phyloP scores from a whole-genome alignment of 2,888 invertebrate genomes.

The Nymphalis urticae region DNA sequence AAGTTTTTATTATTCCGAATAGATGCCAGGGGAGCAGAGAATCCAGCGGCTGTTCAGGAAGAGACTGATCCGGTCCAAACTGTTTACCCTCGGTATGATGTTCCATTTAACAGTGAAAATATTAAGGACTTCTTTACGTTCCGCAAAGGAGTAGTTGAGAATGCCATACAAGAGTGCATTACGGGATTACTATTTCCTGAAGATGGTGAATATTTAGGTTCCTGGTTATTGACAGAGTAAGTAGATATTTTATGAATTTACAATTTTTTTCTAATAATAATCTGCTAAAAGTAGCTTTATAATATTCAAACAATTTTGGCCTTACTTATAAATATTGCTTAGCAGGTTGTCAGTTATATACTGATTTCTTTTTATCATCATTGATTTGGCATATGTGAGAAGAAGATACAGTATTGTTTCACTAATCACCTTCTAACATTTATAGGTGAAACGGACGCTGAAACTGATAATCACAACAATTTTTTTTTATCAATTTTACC shows the following conservation, averaged over 20 bases:
- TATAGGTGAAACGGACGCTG: no score
- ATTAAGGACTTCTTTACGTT: constrained; percentile 87
- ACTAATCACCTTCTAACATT: no score
- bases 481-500: no score
- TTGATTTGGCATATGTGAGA: no score
- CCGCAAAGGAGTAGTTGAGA: constrained; percentile 87
- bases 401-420: no score
- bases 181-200: constrained; percentile 84
- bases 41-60: constrained; percentile 53
- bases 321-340: no score
- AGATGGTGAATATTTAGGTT: constrained; percentile 87
- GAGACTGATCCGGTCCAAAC: constrained; percentile 56
- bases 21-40: constrained; percentile 64
- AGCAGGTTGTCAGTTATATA: no score
- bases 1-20: not conserved
- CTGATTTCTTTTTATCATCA: no score
- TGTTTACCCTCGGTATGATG: constrained; percentile 71
- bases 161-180: constrained; percentile 87
- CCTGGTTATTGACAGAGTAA: constrained; percentile 92
- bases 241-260: constrained; percentile 46
- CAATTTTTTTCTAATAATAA: no score
- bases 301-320: no score
- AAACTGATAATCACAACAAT: no score
- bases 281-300: no score
- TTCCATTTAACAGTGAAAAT: constrained; percentile 78